Percentiles rank a stretch among this genome's conserved stretches.
Evolutionary conservation across 2,888 invertebrate species (phyloP).

Genomic region (Tipula lateralis): DNA sequence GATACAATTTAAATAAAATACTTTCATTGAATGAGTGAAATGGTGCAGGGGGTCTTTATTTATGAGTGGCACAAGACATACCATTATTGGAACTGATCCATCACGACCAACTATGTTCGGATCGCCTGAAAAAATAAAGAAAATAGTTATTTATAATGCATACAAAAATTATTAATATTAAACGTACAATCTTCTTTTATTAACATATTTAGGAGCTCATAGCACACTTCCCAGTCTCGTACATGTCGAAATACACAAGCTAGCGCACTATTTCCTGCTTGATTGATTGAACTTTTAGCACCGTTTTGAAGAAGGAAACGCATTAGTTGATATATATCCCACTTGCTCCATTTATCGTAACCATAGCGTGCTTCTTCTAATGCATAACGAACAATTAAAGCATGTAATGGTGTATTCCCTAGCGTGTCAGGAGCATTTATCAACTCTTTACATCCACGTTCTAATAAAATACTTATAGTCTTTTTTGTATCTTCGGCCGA

Average conservation of each 20-base stretch:
- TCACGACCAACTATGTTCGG: slow-evolving; percentile 67
- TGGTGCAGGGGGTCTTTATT: slow-evolving; percentile 69
- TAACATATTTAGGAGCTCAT: slow-evolving; percentile 49
- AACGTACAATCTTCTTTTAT: slow-evolving; percentile 47
- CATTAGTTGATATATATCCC: slow-evolving; percentile 68
- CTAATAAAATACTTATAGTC: slow-evolving; percentile 63
- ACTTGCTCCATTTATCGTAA: slow-evolving; percentile 67
- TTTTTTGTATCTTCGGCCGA: slow-evolving; percentile 66
- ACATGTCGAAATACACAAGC: slow-evolving; percentile 67
- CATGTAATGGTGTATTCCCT: slow-evolving; percentile 70
- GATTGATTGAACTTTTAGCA: slow-evolving; percentile 64
- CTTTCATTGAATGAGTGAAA: slow-evolving; percentile 70
- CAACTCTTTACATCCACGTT: slow-evolving; percentile 66
- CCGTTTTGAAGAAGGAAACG: slow-evolving; percentile 59
- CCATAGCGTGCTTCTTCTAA: slow-evolving; percentile 64
- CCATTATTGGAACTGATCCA: slow-evolving; percentile 69
- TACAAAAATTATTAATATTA: slow-evolving; percentile 11
- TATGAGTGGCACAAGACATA: slow-evolving; percentile 66
- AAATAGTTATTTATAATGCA: background rate
- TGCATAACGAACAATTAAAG: slow-evolving; percentile 59
- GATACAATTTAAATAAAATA: slow-evolving; percentile 67
- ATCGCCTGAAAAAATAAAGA: slow-evolving; percentile 47
- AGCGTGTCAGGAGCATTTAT: slow-evolving; percentile 68
- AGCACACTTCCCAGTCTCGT: slow-evolving; percentile 62
- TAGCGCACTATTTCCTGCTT: slow-evolving; percentile 62